Conservation (phyloP, 2,888 invertebrate genomes). For the Stenolophus ochropezus region DNA sequence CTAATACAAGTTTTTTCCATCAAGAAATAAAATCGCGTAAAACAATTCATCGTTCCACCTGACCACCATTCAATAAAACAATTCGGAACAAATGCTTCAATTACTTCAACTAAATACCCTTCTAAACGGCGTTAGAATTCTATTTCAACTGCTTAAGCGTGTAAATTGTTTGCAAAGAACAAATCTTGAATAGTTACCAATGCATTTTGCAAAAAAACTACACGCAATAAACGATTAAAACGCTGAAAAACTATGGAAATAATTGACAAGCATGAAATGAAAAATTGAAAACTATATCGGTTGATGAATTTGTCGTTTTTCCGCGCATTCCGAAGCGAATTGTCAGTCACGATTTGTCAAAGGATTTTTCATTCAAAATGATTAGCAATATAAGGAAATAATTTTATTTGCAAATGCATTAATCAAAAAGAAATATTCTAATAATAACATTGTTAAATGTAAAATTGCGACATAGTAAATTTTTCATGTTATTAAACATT, state of each 20-base stretch:
- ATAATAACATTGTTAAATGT: no score
- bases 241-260: constrained; percentile 9
- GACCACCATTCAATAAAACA: background rate
- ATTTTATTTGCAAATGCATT: no score
- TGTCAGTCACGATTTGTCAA: background rate
- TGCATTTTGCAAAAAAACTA: background rate
- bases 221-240: constrained; percentile 2
- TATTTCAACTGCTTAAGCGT: background rate
- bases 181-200: constrained; percentile 1
- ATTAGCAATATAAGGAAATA: background rate
- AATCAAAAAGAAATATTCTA: no score
- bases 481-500: no score
- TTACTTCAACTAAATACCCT: constrained; percentile 2
- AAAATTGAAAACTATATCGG: constrained; percentile 10
- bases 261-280: constrained; percentile 29
- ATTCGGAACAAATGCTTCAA: constrained; percentile 12
- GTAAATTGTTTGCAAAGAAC: constrained; percentile 14
- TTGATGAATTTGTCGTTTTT: background rate
- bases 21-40: background rate
- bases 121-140: background rate
- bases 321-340: background rate
- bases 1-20: background rate
- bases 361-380: background rate
- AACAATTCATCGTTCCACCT: background rate
- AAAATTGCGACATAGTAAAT: no score